phyloP scores from a whole-genome alignment of 2,797 vertebrate genomes.

The Clarias platycephalus region DNA sequence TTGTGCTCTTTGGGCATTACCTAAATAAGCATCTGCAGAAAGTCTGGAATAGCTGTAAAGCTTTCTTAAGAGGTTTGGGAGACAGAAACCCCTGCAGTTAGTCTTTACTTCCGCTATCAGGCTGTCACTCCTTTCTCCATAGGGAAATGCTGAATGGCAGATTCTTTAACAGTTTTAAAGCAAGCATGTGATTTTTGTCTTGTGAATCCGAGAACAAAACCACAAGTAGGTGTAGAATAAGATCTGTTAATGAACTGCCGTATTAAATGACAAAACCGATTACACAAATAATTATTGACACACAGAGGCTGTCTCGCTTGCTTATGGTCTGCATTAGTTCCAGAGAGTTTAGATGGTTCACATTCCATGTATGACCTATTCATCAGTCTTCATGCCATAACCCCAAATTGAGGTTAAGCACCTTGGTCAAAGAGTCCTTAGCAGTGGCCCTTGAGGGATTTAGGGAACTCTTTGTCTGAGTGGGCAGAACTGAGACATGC shows the following conservation, averaged over 20 bases:
- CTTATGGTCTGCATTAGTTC: slow-evolving; percentile 40
- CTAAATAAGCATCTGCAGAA: not conserved
- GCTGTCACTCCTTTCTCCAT: not conserved
- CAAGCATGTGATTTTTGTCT: no score
- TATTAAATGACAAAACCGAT: not conserved
- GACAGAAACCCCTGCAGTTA: not conserved
- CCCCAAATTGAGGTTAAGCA: slow-evolving; percentile 62
- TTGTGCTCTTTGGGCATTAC: not conserved
- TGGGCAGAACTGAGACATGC: slow-evolving; percentile 16
- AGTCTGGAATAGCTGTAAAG: not conserved
- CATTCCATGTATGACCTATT: slow-evolving; percentile 46
- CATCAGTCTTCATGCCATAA: slow-evolving; percentile 37
- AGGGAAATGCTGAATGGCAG: not conserved
- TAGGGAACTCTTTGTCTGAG: slow-evolving; percentile 39
- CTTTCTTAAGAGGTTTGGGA: not conserved
- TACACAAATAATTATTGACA: not conserved
- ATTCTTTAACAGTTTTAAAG: not conserved
- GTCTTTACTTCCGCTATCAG: not conserved
- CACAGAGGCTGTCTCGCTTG: not conserved
- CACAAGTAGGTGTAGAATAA: not conserved
- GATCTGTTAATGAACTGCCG: not conserved
- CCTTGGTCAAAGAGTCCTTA: slow-evolving; percentile 53
- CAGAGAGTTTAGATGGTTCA: slow-evolving; percentile 33
- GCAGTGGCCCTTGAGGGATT: slow-evolving; percentile 47
- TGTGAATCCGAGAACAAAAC: not conserved